Evolutionary conservation across 2,797 vertebrate species (phyloP).

Genomic region (Peromyscus aztecus): DNA sequence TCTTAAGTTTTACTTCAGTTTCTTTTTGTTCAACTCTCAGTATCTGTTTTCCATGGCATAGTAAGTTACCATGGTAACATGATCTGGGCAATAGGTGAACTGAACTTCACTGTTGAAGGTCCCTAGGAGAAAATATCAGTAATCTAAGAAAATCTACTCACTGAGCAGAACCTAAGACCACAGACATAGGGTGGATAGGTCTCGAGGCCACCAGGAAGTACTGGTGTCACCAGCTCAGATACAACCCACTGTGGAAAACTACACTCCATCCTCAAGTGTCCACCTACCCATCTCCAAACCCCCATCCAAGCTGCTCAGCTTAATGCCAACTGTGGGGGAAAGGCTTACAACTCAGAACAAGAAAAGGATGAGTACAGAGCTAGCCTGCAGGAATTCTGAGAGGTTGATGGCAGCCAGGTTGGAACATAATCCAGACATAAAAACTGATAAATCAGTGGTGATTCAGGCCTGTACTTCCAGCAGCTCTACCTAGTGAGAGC

Average conservation of each 20-base stretch:
- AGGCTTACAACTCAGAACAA: neutral
- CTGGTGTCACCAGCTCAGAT: neutral
- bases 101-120: neutral
- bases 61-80: conserved; percentile 68
- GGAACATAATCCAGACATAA: neutral
- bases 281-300: neutral
- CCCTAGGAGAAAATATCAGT: conserved; percentile 5
- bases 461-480: neutral
- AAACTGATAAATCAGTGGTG: neutral
- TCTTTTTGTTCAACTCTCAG: conserved; percentile 31
- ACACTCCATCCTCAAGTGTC: neutral
- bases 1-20: conserved; percentile 33
- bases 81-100: conserved; percentile 41
- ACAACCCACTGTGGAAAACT: neutral
- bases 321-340: neutral
- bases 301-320: neutral
- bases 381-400: neutral
- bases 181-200: neutral
- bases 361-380: neutral
- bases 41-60: conserved; percentile 17
- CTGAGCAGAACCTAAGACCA: neutral
- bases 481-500: neutral
- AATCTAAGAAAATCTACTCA: neutral
- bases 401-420: neutral
- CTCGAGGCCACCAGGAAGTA: neutral